Percentiles rank a stretch among this genome's conserved stretches.
phyloP scores from a whole-genome alignment of 2,113 vertebrate species.

The Callorhinus ursinus region DNA sequence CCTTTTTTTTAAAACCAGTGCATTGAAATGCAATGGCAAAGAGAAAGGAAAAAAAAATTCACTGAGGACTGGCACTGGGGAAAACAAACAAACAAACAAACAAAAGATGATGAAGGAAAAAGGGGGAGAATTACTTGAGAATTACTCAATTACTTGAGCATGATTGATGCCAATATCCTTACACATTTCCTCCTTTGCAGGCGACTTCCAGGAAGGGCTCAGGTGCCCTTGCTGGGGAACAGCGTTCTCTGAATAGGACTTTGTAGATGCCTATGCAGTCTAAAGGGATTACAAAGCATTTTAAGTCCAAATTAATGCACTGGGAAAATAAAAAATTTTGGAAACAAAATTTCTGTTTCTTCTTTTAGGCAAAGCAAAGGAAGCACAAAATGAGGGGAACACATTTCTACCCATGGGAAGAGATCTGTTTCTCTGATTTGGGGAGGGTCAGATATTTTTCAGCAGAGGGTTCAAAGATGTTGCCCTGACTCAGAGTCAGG shows the following conservation, averaged over 20 bases:
- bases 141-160: background rate
- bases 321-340: slow-evolving; percentile 75
- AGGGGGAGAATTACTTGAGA: background rate
- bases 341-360: slow-evolving; percentile 77
- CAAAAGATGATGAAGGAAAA: slow-evolving; percentile 67
- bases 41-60: background rate
- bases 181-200: slow-evolving; percentile 75
- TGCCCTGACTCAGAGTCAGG: background rate
- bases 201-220: slow-evolving; percentile 72
- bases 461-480: background rate
- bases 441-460: background rate
- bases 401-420: background rate
- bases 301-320: slow-evolving; percentile 83
- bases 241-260: slow-evolving; percentile 75
- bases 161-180: slow-evolving; percentile 79
- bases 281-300: slow-evolving; percentile 84
- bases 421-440: background rate
- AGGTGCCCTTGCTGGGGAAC: slow-evolving; percentile 48
- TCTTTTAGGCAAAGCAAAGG: slow-evolving; percentile 56
- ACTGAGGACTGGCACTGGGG: slow-evolving; percentile 35
- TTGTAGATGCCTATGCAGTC: slow-evolving; percentile 79
- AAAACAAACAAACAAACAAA: background rate
- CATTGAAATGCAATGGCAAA: slow-evolving; percentile 74
- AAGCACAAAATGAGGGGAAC: background rate
- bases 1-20: slow-evolving; percentile 66